Evolutionary conservation across 64 coral and sea anemone species (phyloP).

Genomic region (Stylophora pistillata): DNA sequence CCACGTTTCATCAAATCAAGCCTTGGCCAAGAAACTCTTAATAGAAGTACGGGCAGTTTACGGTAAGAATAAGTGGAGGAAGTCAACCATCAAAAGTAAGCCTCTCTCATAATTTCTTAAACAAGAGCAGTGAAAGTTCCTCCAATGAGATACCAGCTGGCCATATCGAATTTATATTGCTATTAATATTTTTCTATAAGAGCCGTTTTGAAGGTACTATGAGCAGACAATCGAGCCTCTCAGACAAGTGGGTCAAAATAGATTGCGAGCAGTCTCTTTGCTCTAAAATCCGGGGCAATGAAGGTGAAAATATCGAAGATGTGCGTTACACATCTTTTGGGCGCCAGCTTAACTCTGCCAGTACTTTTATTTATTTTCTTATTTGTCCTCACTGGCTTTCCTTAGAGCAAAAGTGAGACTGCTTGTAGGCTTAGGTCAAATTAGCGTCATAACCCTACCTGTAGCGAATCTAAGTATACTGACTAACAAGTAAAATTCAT

Average conservation of each 20-base stretch:
- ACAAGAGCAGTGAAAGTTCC: neutral
- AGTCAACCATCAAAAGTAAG: neutral
- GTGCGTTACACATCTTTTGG: neutral
- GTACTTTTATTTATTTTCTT: neutral
- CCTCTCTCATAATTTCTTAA: neutral
- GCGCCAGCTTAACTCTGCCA: neutral
- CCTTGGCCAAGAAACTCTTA: conserved; percentile 10
- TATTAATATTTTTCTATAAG: neutral
- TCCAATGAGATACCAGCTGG: too few relatives aligned
- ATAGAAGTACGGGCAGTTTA: neutral
- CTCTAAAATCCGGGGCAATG: neutral
- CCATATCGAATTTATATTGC: neutral
- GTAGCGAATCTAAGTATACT: too few relatives aligned
- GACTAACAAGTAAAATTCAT: too few relatives aligned
- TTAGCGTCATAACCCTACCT: too few relatives aligned
- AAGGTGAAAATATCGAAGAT: neutral
- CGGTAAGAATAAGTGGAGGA: neutral
- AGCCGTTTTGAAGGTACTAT: neutral
- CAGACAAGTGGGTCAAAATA: neutral
- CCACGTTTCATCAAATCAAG: neutral
- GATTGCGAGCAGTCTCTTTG: neutral
- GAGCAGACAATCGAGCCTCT: neutral
- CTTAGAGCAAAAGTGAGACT: too few relatives aligned
- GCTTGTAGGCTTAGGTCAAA: too few relatives aligned
- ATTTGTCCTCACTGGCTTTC: too few relatives aligned